Evolutionary conservation across 2,113 vertebrate species (phyloP).

Genomic region (Formicarius rufipectus): DNA sequence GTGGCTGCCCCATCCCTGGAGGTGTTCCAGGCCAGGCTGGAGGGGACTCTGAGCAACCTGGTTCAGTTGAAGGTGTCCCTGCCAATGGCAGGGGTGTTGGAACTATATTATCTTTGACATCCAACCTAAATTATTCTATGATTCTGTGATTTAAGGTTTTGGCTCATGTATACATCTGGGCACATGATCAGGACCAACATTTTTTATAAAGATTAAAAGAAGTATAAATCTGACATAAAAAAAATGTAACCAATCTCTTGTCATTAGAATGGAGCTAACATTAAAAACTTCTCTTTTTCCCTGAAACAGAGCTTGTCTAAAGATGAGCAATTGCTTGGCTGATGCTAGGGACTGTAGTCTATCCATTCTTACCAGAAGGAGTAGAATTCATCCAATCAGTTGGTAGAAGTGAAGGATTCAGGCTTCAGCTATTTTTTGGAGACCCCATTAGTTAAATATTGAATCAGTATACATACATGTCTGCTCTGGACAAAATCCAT

Average conservation of each 20-base stretch:
- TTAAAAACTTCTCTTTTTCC: background rate
- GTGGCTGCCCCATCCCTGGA: background rate
- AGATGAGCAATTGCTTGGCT: background rate
- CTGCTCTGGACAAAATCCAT: background rate
- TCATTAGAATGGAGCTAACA: background rate
- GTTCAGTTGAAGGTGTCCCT: background rate
- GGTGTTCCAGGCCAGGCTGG: background rate
- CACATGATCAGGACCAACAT: background rate
- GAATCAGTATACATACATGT: background rate
- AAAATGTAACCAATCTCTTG: background rate
- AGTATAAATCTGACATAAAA: background rate
- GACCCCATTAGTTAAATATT: background rate
- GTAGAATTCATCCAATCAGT: background rate
- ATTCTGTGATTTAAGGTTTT: background rate
- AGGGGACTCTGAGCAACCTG: background rate
- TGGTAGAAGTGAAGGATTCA: background rate
- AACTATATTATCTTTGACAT: background rate
- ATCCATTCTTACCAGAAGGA: background rate
- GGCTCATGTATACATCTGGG: background rate
- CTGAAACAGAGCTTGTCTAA: background rate
- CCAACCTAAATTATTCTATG: background rate
- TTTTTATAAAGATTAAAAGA: background rate
- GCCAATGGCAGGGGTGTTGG: background rate
- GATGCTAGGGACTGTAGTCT: background rate
- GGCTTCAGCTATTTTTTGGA: background rate